phyloP scores from a whole-genome alignment of 2,888 invertebrate species.

The Eilema sororculum region DNA sequence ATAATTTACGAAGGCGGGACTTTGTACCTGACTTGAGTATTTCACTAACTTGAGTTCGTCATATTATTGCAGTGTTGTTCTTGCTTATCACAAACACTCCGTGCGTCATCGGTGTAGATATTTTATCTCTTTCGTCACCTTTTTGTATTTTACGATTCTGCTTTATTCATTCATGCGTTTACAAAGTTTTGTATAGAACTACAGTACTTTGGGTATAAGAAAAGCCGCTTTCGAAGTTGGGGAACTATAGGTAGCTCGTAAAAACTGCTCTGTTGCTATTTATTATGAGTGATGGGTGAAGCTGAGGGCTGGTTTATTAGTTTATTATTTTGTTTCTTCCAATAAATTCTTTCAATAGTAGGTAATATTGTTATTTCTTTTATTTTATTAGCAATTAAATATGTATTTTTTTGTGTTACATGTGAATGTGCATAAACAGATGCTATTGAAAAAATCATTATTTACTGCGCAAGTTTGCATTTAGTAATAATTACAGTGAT shows the following conservation, averaged over 20 bases:
- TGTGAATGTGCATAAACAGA: background rate
- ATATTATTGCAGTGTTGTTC: conserved; percentile 49
- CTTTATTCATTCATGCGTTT: conserved; percentile 45
- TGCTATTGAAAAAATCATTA: background rate
- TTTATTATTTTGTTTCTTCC: conserved; percentile 32
- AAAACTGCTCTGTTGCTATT: conserved; percentile 33
- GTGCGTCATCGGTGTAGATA: conserved; percentile 39
- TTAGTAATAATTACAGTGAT: too few species aligned
- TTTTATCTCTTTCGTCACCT: conserved; percentile 32
- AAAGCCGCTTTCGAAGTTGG: conserved; percentile 27
- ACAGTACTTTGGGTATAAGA: conserved; percentile 35
- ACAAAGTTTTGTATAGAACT: conserved; percentile 40
- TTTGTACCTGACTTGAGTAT: conserved; percentile 23
- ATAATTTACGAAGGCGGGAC: conserved; percentile 47
- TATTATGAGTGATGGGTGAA: conserved; percentile 38
- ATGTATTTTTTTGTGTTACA: background rate
- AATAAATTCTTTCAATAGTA: conserved; percentile 30
- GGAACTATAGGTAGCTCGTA: conserved; percentile 37
- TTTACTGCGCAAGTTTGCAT: background rate
- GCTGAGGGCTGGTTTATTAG: conserved; percentile 34
- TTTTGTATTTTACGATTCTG: conserved; percentile 42
- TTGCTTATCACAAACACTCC: conserved; percentile 45
- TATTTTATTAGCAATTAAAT: background rate
- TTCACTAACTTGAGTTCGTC: conserved; percentile 28
- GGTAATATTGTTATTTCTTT: conserved; percentile 6